Evolutionary conservation across 2,797 vertebrate genomes (phyloP), one percentile per base, ranked within the genome.

Genomic region (Muscicapa comitata): DNA sequence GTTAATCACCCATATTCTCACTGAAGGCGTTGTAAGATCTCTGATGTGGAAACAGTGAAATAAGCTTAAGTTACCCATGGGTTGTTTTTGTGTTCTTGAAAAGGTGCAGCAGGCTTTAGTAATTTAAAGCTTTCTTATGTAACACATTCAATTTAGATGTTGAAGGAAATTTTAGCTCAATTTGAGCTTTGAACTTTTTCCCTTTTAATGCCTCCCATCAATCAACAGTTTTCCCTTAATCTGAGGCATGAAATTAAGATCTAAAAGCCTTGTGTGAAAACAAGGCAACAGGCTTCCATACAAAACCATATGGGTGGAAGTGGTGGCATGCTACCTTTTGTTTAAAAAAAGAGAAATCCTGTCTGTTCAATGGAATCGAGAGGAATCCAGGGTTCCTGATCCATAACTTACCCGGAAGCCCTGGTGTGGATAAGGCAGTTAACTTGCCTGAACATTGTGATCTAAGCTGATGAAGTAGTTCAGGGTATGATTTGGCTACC

Each of bases 361-460:
- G 4, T 17, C 6, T 28, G 1, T 21, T 38, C 11, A 18, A 0
- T 12, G 15, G 23, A 66, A 21, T 23, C 0, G 0, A 2, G 13
- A 19, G 5, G 7, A 6, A 26, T 84, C 24, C 24, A 15, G 59
- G 6, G 5, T 31, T 48, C 29, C 48, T 37, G 11, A 33, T 65
- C 28, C 4, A 0, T 53, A 43, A 11, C 48, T 85, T 23, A 7
- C 3, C 35, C 24, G 10, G 17, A 25, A 25, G n/a, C 37, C 40
- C 10, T 67, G 18, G 5, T 65, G 9, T 12, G 37, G 28, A 8
- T 47, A 13, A 61, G 20, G 24, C 9, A 17, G 3, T 87, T 77
- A 29, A 42, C 59, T n/a, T 65, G 19, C 47, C 38, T 43, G 16
- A 58, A 19, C 7, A 0, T 14, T 24, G 13, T 42, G 12, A 15